Evolutionary conservation across 2,888 invertebrate species (phyloP), one percentile per base, ranked within the genome.

Genomic region (Eupithecia inturbata): DNA sequence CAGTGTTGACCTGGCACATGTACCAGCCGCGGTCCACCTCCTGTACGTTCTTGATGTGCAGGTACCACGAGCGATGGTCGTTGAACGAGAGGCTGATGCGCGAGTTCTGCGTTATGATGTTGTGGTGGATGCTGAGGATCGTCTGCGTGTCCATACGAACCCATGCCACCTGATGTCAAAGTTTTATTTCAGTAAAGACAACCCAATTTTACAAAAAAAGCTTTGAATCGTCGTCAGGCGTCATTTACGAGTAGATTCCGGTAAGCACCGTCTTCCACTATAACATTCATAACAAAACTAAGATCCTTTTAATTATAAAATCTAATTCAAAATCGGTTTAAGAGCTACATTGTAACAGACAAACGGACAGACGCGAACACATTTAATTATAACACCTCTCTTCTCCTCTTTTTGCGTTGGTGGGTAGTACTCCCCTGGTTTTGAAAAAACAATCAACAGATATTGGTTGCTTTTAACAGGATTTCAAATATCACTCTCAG

Each of bases 1-100:
- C 98, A 1, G 98, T 98, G 92, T 98, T 98, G 81, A 98, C 97
- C 92, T 98, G 98, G 88, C 98, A 98, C 98, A 98, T 98, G 86
- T 96, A 98, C 98, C 97, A 98, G 73, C 98, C 98, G 9, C 98
- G 96, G 92, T 98, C 98, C 57, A 96, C 96, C 90, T 98, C 98
- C 87, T 98, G 97, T 49, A 97, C 98, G 86, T 96, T 96, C 90
- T 97, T 97, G 89, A 98, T 97, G 90, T 98, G 98, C 76, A 98
- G 95, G 91, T 97, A 98, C 98, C 98, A 98, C 68, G 98, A 98
- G 74, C 98, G 96, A 89, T 98, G 98, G 92, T 98, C 98, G 91
- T 97, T 98, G 94, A 97, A 97, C 68, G 97, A 97, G 78, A 98
- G 94, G 74, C 97, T 97, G 84, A 98, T 98, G 79, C 98, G 96